Percentiles rank a stretch among this genome's conserved stretches.
phyloP scores from a whole-genome alignment of 1,140 invertebrate species.

The Cheumatopsyche charites region DNA sequence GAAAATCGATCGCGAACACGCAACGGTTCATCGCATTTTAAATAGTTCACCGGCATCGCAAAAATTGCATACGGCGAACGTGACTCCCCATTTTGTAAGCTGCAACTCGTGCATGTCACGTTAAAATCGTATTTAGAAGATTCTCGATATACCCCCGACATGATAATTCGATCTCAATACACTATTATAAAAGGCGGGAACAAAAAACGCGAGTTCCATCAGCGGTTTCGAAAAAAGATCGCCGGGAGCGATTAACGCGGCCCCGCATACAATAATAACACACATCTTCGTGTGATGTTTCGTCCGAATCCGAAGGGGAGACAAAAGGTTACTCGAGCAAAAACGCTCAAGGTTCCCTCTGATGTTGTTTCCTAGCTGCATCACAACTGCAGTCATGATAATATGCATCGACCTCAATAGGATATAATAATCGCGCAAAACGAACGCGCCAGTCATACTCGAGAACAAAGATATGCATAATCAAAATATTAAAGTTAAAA shows the following conservation, averaged over 20 bases:
- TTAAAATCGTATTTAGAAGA: constrained; percentile 11
- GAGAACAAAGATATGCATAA: too few relatives aligned
- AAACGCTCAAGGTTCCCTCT: constrained; percentile 4
- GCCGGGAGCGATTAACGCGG: not conserved
- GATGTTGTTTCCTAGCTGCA: not conserved
- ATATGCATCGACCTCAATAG: constrained; percentile 16
- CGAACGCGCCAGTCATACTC: too few relatives aligned
- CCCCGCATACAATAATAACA: too few relatives aligned
- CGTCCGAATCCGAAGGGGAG: not conserved
- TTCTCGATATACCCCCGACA: not conserved
- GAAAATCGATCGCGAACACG: too few relatives aligned
- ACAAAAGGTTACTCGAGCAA: constrained; percentile 15
- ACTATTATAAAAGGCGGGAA: constrained; percentile 5
- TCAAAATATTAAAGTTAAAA: too few relatives aligned
- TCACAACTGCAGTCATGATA: too few relatives aligned
- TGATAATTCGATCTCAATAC: not conserved
- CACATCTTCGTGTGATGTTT: too few relatives aligned
- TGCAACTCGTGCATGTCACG: not conserved
- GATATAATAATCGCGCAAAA: too few relatives aligned
- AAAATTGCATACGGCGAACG: too few relatives aligned
- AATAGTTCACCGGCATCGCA: too few relatives aligned
- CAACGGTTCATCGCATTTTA: too few relatives aligned
- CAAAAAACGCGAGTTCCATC: not conserved
- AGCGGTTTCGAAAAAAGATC: not conserved
- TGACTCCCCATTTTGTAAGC: too few relatives aligned